Conservation (phyloP, 2,888 invertebrate species). For the Bugulina stolonifera region DNA sequence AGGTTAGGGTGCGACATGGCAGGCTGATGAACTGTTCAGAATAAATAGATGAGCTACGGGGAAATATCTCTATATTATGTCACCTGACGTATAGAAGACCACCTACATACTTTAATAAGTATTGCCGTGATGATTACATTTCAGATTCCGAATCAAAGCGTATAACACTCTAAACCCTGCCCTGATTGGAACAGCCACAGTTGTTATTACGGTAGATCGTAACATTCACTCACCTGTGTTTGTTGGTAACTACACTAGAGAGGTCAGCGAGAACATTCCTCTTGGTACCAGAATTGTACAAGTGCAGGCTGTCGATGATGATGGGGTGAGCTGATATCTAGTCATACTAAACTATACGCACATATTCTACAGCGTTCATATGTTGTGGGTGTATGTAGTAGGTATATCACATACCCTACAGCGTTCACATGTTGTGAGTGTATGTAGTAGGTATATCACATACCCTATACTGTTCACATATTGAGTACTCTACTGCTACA, state of each 20-base stretch:
- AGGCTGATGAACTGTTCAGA: no score
- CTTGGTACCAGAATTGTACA: constrained; percentile 75
- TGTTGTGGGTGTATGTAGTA: not conserved
- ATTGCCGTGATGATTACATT: no score
- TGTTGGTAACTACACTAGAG: constrained; percentile 75
- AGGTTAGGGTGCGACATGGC: no score
- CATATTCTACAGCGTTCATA: not conserved
- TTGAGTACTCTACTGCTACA: not conserved
- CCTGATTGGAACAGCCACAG: not conserved
- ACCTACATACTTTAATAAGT: no score
- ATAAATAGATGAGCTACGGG: no score
- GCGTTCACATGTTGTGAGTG: not conserved
- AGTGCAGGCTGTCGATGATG: constrained; percentile 74
- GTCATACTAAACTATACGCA: no score
- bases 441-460: not conserved
- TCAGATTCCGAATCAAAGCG: not conserved
- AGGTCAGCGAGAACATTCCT: constrained; percentile 85
- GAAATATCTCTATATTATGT: no score
- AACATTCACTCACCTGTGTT: constrained; percentile 64
- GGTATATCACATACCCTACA: not conserved
- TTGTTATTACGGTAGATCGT: not conserved
- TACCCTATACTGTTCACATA: not conserved
- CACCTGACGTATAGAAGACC: no score
- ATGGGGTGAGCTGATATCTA: constrained; percentile 58
- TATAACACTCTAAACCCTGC: constrained; percentile 12